Evolutionary conservation across 2,888 invertebrate species (phyloP), one percentile per base, ranked within the genome.

Genomic region (Proisotoma minuta): DNA sequence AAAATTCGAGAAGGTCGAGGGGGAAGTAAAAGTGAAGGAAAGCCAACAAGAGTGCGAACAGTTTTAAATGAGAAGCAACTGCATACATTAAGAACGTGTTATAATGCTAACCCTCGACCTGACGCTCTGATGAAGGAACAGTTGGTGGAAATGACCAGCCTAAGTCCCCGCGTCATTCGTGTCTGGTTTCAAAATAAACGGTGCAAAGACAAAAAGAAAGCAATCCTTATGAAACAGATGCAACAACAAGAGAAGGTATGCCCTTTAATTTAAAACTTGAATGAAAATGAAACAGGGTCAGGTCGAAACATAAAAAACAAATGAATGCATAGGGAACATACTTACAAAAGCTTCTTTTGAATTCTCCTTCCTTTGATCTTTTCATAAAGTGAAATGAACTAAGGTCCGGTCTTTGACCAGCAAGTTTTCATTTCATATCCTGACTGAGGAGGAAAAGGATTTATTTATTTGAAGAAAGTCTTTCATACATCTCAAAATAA

Each of bases 151-250:
- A 96, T 98, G 97, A 99, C 99, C 18, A 88, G 93, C 0, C 85
- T 99, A 57, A 95, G 93, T 75, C 97, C 98, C 22, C 83, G 99
- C 18, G 99, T 99, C 74, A 99, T 99, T 78, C 84, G 99, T 76
- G 99, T 99, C 63, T 99, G 99, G 99, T 99, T 98, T 83, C 97
- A 97, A 80, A 97, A 97, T 80, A 97, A 96, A 78, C 83, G 96
- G 70, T 96, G 95, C 82, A 96, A 96, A 80, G 95, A 96, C 81
- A 96, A 96, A 82, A 96, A 96, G 83, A 89, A 93, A 78, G 95
- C 94, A 59, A 89, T 97, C 56, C 88, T 95, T 76, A 88, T 97
- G 84, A 96, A 97, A 79, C 90, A 97, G 81, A 93, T 96, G 79
- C 94, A 96, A 86, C 92, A 95, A 76, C 95, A 96, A 78, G 96